These are phyloP conservation scores for Allobates femoralis DNA, from an alignment of 2,797 vertebrate genomes.

Conservation along the genomic window DNA sequence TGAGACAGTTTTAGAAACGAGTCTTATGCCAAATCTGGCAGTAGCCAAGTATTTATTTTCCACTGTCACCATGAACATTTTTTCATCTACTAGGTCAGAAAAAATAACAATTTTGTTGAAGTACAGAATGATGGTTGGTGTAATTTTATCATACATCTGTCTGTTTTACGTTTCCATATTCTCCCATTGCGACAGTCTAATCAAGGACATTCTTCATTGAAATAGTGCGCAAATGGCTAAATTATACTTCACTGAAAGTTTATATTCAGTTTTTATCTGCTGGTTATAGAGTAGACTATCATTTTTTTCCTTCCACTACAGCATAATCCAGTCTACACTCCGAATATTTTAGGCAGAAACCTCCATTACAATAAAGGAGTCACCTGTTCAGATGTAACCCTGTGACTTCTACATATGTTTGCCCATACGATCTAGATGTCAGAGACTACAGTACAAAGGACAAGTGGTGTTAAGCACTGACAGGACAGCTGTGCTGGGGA, in stretches of 20 bases:
- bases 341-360: constrained; percentile 18
- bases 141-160: constrained; percentile 30
- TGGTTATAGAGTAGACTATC: constrained; percentile 26
- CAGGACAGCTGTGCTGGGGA: constrained; percentile 51
- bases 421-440: constrained; percentile 45
- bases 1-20: neutral
- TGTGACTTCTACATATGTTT: constrained; percentile 43
- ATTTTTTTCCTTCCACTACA: constrained; percentile 4
- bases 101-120: neutral
- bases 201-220: constrained; percentile 31
- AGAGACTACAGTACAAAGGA: constrained; percentile 47
- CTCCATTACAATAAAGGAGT: constrained; percentile 20
- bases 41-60: neutral
- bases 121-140: constrained; percentile 6
- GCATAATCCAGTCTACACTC: neutral
- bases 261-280: constrained; percentile 27
- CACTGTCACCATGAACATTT: neutral
- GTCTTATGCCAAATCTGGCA: neutral
- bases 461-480: constrained; percentile 45
- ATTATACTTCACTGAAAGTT: constrained; percentile 29
- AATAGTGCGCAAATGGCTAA: constrained; percentile 19
- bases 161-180: constrained; percentile 15
- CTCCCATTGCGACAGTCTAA: constrained; percentile 15
- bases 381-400: constrained; percentile 41
- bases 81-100: neutral